These are phyloP conservation scores for Cyanocitta stelleri DNA, from an alignment of 2,113 vertebrate genomes.

Conservation along the genomic window DNA sequence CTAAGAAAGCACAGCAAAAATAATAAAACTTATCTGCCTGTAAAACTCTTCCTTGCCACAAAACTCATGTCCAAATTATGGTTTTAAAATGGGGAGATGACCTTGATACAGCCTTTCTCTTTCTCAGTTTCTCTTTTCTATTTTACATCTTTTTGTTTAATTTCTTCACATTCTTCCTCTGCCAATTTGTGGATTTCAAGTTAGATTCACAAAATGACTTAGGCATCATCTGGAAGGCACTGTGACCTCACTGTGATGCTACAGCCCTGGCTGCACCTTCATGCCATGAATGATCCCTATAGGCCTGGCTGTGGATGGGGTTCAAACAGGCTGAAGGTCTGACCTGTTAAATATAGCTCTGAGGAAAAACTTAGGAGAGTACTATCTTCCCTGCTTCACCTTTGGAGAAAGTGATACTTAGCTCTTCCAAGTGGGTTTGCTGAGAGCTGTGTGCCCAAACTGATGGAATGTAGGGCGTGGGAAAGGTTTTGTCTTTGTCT, in stretches of 20 bases:
- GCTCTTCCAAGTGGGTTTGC: not conserved
- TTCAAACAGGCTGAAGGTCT: not conserved
- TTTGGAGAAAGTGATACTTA: not conserved
- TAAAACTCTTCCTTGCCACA: not conserved
- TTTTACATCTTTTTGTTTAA: not conserved
- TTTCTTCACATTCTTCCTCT: not conserved
- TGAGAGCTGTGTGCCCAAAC: not conserved
- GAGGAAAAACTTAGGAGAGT: not conserved
- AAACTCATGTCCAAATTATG: not conserved
- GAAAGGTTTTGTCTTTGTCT: not conserved
- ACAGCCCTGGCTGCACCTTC: not conserved
- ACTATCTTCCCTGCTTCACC: not conserved
- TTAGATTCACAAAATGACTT: not conserved
- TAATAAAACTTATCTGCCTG: not conserved
- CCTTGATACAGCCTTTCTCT: not conserved
- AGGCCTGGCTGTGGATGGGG: not conserved
- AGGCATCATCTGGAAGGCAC: not conserved
- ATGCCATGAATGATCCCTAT: not conserved
- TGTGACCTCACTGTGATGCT: not conserved
- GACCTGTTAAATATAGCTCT: not conserved
- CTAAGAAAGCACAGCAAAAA: not conserved
- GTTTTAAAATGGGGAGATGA: not conserved
- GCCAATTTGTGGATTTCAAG: not conserved
- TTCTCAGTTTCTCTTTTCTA: not conserved
- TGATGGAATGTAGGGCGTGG: not conserved